Evolutionary conservation across 1,140 invertebrate genomes (phyloP).

Genomic region (Bombus consobrinus): DNA sequence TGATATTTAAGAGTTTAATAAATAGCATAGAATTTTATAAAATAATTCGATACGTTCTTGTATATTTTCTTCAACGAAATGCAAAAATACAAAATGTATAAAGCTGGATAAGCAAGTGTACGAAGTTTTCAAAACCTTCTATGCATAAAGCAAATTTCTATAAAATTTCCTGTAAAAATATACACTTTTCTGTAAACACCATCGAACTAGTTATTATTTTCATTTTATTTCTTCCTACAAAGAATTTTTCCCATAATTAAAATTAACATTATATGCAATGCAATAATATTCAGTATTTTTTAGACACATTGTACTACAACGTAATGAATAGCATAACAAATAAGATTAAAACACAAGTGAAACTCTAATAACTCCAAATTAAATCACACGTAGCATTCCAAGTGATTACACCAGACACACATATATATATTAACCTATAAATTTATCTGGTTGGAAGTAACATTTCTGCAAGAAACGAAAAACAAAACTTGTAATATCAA

Average conservation of each 20-base stretch:
- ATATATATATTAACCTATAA: not conserved
- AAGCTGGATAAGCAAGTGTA: too few relatives aligned
- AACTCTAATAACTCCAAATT: not conserved
- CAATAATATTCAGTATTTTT: not conserved
- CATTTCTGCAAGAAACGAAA: not conserved
- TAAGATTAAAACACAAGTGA: not conserved
- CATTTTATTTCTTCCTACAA: not conserved
- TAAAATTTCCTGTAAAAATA: not conserved
- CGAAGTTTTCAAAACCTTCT: not conserved
- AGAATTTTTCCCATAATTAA: not conserved
- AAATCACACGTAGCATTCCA: not conserved
- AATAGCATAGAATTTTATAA: not conserved
- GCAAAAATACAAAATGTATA: not conserved
- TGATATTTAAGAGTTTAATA: not conserved
- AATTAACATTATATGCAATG: not conserved
- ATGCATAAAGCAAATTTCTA: not conserved
- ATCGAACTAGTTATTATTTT: not conserved
- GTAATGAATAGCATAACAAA: not conserved
- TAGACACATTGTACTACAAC: not conserved
- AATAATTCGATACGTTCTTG: too few relatives aligned
- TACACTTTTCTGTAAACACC: too few relatives aligned
- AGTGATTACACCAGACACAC: not conserved
- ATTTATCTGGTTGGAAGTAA: not conserved
- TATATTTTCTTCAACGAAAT: not conserved
- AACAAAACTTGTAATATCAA: constrained; percentile 14